Evolutionary conservation across 2,797 vertebrate genomes (phyloP), one percentile per base, ranked within the genome.

Genomic region (Odontamblyopus lacepedii): DNA sequence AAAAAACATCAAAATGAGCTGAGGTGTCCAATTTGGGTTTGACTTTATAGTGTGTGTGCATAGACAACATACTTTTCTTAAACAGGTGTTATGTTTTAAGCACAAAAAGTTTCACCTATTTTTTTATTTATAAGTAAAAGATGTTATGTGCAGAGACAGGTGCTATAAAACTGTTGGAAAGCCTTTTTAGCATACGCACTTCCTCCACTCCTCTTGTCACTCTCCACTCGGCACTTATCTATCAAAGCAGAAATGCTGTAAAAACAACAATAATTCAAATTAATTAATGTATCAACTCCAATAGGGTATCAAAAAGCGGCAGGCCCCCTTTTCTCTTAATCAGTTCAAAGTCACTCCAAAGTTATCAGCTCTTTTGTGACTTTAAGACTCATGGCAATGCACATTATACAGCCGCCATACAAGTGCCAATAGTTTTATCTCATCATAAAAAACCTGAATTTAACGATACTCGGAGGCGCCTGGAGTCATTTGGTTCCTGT

Each of bases 261-360:
- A 89, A 89, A 91, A 90, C 84, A 88, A 90, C 83, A 89, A 88
- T 85, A 85, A 87, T 82, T 87, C 71, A 90, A 87, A 91, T 88
- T 80, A 88, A 89, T 88, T 90, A 87, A 81, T 77, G 63, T 88
- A 91, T 91, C 89, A 82, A 85, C 86, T 90, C 83, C 81, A 88
- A 81, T 85, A 71, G 82, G 72, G 69, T 90, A 90, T 91, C 88
- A 85, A 88, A 87, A 88, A 80, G 59, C 76, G 82, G 79, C 89
- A 90, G 88, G 66, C 88, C 66, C 80, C 89, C 86, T 88, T 88
- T 87, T 78, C 78, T 80, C 77, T 83, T 89, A 92, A 93, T 91
- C 84, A 70, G 72, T 78, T 91, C 92, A 94, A 94, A 94, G 92
- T 94, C 92, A 94, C 63, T 60, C 70, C 90, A 91, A 92, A 91